Base-by-base conservation (phyloP, 2,113 vertebrate genomes). In the Tichodroma muraria region DNA sequence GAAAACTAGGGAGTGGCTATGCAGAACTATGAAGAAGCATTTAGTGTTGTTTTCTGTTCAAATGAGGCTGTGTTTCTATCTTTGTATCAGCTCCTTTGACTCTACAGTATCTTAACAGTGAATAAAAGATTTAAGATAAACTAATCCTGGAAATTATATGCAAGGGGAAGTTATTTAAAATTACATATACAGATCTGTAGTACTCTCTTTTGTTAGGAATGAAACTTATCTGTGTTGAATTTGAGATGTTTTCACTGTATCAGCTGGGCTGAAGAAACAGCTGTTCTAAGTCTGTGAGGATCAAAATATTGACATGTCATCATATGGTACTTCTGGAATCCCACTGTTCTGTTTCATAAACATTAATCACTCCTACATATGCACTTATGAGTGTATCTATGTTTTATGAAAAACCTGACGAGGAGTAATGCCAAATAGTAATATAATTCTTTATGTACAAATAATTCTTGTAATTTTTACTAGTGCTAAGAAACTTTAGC, bases 251-350 rank as follows among this genome's bases (percentile, higher is more conserved):
- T 80, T 87, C n/a, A 66, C 33, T 68, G 14, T 80, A 60, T 93
- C 78, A 92, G 33, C 66, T 92, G 84, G 71, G 42, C 57, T 68
- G 81, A 94, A 54, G 60, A 80, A 96, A 91, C 85, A 94, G 85
- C 88, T 95, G 70, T 68, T 96, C 52, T 49, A 27, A 94, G 81
- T 82, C 70, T 94, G 80, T 76, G 44, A 92, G 60, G 80, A 87
- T 93, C 73, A 82, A 82, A 93, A 75, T 87, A 72, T 49, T 81
- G 82, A 40, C 28, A 28, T 88, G 80, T 86, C 49, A 38, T 96
- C 91, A 87, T 59, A 56, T 82, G 63, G 37, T 81, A 61, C 56
- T 88, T 90, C 44, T 44, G 83, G 89, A 70, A 89, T 91, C 65
- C 84, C 28, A 45, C 47, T 92, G 44, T 69, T 87, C 24, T 82